Evolutionary conservation across 1,140 invertebrate genomes (phyloP).

Genomic region (Anadara kagoshimensis): DNA sequence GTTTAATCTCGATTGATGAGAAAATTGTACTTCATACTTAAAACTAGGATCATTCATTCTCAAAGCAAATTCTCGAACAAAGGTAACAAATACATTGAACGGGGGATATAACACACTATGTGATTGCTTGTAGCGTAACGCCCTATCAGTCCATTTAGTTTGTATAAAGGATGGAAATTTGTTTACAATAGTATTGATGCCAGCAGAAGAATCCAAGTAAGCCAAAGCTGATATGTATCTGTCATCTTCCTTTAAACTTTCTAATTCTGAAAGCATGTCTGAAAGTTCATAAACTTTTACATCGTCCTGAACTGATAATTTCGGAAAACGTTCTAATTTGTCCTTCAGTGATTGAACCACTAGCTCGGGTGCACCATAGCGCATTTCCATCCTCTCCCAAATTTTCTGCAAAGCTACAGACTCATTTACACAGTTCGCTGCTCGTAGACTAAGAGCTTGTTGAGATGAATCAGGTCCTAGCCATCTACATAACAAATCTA

Average conservation of each 20-base stretch:
- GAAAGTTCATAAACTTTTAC: constrained; percentile 33
- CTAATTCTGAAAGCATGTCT: constrained; percentile 26
- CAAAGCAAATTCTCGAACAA: constrained; percentile 13
- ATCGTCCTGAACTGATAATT: constrained; percentile 31
- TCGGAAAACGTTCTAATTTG: constrained; percentile 23
- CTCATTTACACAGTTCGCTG: constrained; percentile 4
- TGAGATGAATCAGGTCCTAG: constrained; percentile 22
- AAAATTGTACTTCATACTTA: constrained; percentile 8
- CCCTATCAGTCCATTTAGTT: constrained; percentile 32
- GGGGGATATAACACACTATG: constrained; percentile 33
- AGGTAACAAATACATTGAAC: constrained; percentile 24
- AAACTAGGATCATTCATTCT: constrained; percentile 31
- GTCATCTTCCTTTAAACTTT: constrained; percentile 25
- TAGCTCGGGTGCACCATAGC: constrained; percentile 32
- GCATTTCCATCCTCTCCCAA: constrained; percentile 34
- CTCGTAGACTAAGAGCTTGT: constrained; percentile 32
- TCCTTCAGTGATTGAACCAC: constrained; percentile 23
- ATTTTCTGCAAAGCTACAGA: not conserved
- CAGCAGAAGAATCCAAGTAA: constrained; percentile 35
- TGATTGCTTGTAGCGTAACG: constrained; percentile 25
- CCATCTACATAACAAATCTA: constrained; percentile 40
- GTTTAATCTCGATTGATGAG: not conserved
- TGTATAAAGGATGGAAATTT: constrained; percentile 30
- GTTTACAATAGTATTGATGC: constrained; percentile 27
- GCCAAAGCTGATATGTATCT: not conserved